Conservation (phyloP, 2,113 vertebrate species). For the Proteles cristata region DNA sequence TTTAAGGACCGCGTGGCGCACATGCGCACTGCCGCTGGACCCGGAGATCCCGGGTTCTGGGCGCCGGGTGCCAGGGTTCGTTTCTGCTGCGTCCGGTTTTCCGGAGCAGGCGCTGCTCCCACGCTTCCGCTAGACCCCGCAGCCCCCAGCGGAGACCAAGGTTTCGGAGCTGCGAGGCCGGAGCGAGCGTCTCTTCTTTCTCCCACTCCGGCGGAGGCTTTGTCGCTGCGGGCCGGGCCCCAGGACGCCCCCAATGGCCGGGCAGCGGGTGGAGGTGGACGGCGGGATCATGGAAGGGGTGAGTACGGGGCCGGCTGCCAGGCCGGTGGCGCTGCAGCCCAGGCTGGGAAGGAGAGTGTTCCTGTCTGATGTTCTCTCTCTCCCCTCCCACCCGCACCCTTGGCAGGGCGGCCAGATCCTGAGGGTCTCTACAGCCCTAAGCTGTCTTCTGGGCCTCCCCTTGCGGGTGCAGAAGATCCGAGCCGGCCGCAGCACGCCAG, state of each 20-base stretch:
- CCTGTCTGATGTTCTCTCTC: neutral
- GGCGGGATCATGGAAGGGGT: constrained; percentile 97
- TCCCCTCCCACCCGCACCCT: neutral
- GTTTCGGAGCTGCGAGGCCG: neutral
- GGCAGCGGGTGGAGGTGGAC: constrained; percentile 89
- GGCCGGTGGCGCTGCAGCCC: too few species aligned
- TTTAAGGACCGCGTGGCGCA: accelerated
- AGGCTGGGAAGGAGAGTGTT: neutral
- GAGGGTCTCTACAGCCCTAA: constrained; percentile 92
- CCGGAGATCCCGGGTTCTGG: accelerated
- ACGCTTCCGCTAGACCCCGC: accelerated
- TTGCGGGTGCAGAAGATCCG: constrained; percentile 93
- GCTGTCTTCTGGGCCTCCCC: constrained; percentile 91
- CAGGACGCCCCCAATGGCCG: constrained; percentile 78
- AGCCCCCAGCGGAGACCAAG: accelerated
- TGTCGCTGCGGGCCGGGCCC: neutral
- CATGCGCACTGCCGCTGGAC: neutral
- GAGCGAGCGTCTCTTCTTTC: accelerated
- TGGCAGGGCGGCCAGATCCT: constrained; percentile 96
- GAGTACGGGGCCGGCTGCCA: constrained; percentile 75
- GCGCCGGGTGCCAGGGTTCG: accelerated
- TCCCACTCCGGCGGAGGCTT: neutral
- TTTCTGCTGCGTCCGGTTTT: accelerated
- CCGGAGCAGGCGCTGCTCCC: accelerated
- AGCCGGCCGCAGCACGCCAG: constrained; percentile 95